phyloP scores from a whole-genome alignment of 2,113 vertebrate species.

The Phainopepla nitens region DNA sequence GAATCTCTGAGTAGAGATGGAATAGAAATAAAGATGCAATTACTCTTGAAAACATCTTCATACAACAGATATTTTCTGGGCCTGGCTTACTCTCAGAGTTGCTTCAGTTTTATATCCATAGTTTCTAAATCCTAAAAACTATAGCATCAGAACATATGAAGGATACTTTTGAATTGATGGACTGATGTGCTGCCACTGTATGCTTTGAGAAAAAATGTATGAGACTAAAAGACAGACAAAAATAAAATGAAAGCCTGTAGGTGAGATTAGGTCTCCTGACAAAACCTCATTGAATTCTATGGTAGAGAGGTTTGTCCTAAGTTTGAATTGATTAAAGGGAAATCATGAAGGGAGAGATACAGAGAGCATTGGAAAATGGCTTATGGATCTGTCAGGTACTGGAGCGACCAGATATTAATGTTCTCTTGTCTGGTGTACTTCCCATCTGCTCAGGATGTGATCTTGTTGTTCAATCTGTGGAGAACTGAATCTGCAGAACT shows the following conservation, averaged over 20 bases:
- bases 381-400: not conserved
- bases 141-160: not conserved
- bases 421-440: not conserved
- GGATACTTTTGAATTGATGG: not conserved
- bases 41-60: not conserved
- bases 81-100: not conserved
- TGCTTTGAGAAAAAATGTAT: not conserved
- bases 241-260: not conserved
- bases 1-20: not conserved
- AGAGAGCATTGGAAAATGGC: not conserved
- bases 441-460: not conserved
- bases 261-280: not conserved
- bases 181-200: not conserved
- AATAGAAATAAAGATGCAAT: not conserved
- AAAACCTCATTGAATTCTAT: not conserved
- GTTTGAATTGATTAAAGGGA: not conserved
- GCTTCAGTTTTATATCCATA: not conserved
- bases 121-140: not conserved
- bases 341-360: not conserved
- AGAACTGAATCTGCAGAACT: not conserved
- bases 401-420: not conserved
- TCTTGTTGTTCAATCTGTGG: not conserved
- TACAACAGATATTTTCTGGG: not conserved
- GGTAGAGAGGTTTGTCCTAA: not conserved
- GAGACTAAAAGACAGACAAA: not conserved